Evolutionary conservation across 2,888 invertebrate genomes (phyloP).

Genomic region (Conomelus anceps): DNA sequence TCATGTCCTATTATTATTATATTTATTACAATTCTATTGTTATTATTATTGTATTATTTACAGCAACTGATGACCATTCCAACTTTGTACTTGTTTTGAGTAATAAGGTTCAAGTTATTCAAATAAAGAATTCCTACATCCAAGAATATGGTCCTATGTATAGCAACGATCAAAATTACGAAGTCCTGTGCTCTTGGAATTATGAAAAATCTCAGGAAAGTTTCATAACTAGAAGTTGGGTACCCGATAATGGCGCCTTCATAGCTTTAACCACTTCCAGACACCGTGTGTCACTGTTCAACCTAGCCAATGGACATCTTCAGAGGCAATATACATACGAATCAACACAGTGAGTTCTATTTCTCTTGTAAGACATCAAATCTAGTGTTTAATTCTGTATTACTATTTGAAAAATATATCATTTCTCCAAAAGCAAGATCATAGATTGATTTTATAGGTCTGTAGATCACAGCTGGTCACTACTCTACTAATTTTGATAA

Average conservation of each 20-base stretch:
- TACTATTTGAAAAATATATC: too few relatives aligned
- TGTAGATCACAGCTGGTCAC: too few relatives aligned
- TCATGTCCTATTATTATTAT: too few relatives aligned
- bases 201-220: neutral
- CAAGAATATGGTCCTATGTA: neutral
- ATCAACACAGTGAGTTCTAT: neutral
- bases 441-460: too few relatives aligned
- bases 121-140: neutral
- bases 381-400: too few relatives aligned
- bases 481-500: too few relatives aligned
- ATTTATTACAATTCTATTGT: too few relatives aligned
- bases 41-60: neutral
- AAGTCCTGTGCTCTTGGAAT: neutral
- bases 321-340: neutral
- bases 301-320: neutral
- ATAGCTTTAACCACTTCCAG: neutral
- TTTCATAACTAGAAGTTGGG: neutral
- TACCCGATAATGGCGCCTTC: neutral
- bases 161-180: neutral
- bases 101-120: neutral
- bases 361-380: too few relatives aligned
- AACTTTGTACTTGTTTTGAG: neutral
- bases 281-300: neutral
- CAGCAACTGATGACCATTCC: neutral
- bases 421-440: too few relatives aligned